Conservation (phyloP, 2,113 vertebrate genomes). For the Ammodramus savannarum region DNA sequence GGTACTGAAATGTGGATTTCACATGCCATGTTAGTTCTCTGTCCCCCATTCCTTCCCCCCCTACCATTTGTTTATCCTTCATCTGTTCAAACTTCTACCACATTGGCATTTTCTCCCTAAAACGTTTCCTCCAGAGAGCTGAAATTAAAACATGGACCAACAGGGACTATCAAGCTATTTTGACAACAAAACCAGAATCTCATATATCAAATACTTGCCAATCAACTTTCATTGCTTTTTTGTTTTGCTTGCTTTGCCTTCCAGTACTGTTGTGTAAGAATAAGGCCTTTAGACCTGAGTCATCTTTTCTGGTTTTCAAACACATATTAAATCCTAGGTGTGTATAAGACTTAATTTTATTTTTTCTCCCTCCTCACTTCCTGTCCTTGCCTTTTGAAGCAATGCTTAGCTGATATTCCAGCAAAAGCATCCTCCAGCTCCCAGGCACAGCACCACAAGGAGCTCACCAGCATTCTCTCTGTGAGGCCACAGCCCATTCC, state of each 20-base stretch:
- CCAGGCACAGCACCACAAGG: neutral
- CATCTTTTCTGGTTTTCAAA: neutral
- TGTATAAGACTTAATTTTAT: neutral
- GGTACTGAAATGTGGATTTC: neutral
- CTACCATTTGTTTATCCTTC: neutral
- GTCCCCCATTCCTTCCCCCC: accelerated
- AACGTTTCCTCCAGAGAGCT: neutral
- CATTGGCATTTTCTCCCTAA: neutral
- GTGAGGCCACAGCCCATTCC: neutral
- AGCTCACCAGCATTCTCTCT: neutral
- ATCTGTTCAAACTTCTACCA: neutral
- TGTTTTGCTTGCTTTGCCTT: neutral
- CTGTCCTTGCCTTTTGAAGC: neutral
- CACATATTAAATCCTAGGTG: neutral
- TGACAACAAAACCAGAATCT: neutral
- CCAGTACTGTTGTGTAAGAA: neutral
- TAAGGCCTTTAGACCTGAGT: neutral
- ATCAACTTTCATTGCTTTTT: neutral
- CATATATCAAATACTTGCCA: neutral
- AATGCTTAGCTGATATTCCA: neutral
- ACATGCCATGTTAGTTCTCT: neutral
- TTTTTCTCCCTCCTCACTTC: neutral
- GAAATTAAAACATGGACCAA: neutral
- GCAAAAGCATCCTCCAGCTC: neutral
- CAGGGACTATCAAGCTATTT: neutral